phyloP scores from a whole-genome alignment of 1,140 invertebrate species.

The Drosophila navojoa region DNA sequence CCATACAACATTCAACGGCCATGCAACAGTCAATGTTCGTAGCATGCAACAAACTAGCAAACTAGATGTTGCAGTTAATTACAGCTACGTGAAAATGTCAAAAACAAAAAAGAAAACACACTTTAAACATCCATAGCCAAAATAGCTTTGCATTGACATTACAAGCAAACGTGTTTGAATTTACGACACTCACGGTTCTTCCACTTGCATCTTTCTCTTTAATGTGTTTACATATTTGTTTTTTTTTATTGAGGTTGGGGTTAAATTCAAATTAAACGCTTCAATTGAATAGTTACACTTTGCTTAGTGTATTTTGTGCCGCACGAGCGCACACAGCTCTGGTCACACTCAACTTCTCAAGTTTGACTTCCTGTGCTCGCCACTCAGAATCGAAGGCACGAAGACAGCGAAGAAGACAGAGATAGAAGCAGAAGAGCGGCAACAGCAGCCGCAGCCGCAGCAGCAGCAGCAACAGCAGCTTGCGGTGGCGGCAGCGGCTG shows the following conservation, averaged over 20 bases:
- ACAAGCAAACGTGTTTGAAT: background rate
- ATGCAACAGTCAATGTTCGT: conserved; percentile 28
- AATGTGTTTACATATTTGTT: background rate
- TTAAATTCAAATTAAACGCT: conserved; percentile 39
- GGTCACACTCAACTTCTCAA: conserved; percentile 4
- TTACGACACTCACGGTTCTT: background rate
- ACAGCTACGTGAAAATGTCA: conserved; percentile 50
- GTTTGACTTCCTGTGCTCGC: conserved; percentile 1
- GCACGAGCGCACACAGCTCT: conserved; percentile 30
- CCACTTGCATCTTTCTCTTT: conserved; percentile 9
- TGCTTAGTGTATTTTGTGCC: conserved; percentile 30
- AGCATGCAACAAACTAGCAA: conserved; percentile 44
- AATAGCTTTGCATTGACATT: conserved; percentile 29
- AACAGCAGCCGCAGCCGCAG: background rate
- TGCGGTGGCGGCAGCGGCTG: background rate
- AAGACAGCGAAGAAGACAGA: background rate
- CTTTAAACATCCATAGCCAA: conserved; percentile 11
- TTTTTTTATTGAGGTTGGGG: conserved; percentile 30
- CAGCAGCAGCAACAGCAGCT: background rate
- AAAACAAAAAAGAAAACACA: conserved; percentile 13
- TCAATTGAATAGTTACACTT: background rate
- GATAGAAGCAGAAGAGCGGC: background rate
- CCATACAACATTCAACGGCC: conserved; percentile 30
- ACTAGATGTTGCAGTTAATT: conserved; percentile 51
- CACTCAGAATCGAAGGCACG: conserved; percentile 16